Evolutionary conservation across 2,888 invertebrate species (phyloP), one percentile per base, ranked within the genome.

Genomic region (Smittia sp.): DNA sequence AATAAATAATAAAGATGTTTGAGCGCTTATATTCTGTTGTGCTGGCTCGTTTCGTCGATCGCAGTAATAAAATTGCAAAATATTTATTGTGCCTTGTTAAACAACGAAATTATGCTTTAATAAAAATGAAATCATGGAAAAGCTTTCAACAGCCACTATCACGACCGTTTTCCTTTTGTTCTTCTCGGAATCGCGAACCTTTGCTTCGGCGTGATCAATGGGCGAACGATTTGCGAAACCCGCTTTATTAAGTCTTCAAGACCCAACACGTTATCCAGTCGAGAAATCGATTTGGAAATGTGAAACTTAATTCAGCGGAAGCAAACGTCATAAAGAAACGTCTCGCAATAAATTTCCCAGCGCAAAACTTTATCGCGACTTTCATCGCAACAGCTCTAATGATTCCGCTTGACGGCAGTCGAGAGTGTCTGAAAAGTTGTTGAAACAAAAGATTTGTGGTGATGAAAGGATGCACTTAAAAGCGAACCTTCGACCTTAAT

Each of bases 1-100:
- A 58, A 58, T 58, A 58, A 58, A 58, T 58, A 58, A 58, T 58
- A 58, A 24, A 58, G 58, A 58, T 58, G 58, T 58, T 58, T 18
- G 58, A 24, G 15, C 46, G 15, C n/a, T n/a, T 15, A 46, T 46
- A n/a, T 15, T 11, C 46, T 46, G 46, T 46, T 46, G 11, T 15
- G 11, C 46, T 15, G 6, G 11, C 15, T 46, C 46, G 2, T 46
- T 46, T 46, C 3, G 11, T 46, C 15, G 2, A 2, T 32, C 32
- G 32, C 11, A 46, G 46, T 46, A 46, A 46, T 46, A 46, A 46
- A 46, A 46, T 46, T 46, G 46, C 46, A 46, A 46, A 46, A 46
- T 46, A 46, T 46, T 46, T 46, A 46, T 46, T 46, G 46, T n/a
- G 46, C 11, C 46, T 46, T 46, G 46, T 46, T 46, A 46, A 46